Evolutionary conservation across 2,113 vertebrate species (phyloP).

Genomic region (Ailuropoda melanoleuca): DNA sequence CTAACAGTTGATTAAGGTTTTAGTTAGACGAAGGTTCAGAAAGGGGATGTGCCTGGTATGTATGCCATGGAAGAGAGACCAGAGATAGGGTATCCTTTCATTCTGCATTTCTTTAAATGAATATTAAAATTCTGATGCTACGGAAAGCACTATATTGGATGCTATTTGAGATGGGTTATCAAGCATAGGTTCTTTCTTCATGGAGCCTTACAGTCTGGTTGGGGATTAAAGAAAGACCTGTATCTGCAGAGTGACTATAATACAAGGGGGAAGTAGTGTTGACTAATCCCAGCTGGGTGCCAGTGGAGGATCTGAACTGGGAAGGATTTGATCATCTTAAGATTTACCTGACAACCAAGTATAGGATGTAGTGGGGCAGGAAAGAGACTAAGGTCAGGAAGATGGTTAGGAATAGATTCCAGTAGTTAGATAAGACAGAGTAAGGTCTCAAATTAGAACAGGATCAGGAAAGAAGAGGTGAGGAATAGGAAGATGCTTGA

Average conservation of each 20-base stretch:
- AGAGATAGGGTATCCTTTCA: not conserved
- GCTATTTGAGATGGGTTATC: constrained; percentile 22
- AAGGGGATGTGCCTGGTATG: not conserved
- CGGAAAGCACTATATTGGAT: not conserved
- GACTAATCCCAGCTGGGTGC: not conserved
- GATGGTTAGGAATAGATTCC: not conserved
- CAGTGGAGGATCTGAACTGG: not conserved
- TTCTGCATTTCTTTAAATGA: constrained; percentile 12
- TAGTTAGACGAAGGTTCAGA: not conserved
- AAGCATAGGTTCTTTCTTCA: not conserved
- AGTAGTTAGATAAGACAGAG: not conserved
- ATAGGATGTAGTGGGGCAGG: not conserved
- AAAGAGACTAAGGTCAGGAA: not conserved
- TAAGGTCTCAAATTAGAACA: not conserved
- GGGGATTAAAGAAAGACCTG: not conserved
- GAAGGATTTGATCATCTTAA: not conserved
- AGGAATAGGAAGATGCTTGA: not conserved
- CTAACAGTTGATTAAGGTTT: not conserved
- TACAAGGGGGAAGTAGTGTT: not conserved
- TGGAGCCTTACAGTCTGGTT: not conserved
- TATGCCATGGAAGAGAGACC: not conserved
- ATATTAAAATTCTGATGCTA: not conserved
- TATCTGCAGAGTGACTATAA: not conserved
- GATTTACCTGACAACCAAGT: not conserved
- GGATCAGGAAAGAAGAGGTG: not conserved